Percentiles rank a stretch among this genome's conserved stretches.
These are phyloP conservation scores for Spisula solida DNA, from an alignment of 2,888 invertebrate genomes.

Conservation along the genomic window DNA sequence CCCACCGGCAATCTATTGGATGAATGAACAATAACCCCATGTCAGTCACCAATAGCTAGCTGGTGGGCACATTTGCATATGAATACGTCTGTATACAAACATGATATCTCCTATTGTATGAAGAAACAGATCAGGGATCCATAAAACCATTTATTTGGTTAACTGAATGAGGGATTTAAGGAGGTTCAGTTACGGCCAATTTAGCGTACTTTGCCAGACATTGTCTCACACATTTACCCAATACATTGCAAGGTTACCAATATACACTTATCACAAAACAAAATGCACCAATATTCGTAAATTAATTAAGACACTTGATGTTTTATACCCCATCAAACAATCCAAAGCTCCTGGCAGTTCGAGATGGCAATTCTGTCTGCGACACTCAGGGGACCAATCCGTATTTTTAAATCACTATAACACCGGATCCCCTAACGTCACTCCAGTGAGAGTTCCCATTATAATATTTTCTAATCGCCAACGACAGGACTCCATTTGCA, in stretches of 20 bases:
- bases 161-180: too few relatives aligned
- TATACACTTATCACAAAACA: background rate
- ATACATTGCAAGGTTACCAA: background rate
- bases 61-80: too few relatives aligned
- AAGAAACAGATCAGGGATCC: too few relatives aligned
- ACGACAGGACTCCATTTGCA: constrained; percentile 67
- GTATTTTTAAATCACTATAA: constrained; percentile 52
- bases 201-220: too few relatives aligned
- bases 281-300: background rate
- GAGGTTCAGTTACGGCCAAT: too few relatives aligned
- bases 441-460: constrained; percentile 40
- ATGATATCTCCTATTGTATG: too few relatives aligned
- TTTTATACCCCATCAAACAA: constrained; percentile 25
- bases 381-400: constrained; percentile 44
- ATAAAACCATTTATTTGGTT: too few relatives aligned
- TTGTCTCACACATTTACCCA: too few relatives aligned
- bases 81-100: too few relatives aligned
- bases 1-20: too few relatives aligned
- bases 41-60: too few relatives aligned
- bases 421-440: constrained; percentile 36
- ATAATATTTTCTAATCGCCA: constrained; percentile 54
- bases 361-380: constrained; percentile 10
- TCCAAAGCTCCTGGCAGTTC: background rate
- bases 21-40: too few relatives aligned
- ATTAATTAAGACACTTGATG: constrained; percentile 23